These are phyloP conservation scores for Lophotriccus pileatus DNA, from an alignment of 2,797 vertebrate species.

Conservation along the genomic window DNA sequence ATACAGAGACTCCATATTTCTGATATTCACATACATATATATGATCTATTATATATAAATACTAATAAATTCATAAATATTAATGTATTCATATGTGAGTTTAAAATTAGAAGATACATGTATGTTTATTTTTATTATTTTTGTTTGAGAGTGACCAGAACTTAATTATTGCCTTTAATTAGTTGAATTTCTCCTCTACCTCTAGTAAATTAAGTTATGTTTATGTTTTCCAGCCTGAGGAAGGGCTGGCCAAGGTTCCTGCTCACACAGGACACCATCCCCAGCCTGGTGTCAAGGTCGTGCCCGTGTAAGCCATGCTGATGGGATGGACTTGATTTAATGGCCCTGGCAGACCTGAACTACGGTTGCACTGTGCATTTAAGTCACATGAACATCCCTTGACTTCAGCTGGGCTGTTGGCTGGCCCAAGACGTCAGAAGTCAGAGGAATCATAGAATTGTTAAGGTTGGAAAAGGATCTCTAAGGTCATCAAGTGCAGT, in stretches of 20 bases:
- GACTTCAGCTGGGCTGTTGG: background rate
- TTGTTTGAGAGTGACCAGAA: background rate
- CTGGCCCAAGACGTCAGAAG: background rate
- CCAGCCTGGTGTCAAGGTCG: background rate
- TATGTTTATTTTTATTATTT: background rate
- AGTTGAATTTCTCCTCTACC: background rate
- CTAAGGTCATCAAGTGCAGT: background rate
- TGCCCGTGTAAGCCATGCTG: background rate
- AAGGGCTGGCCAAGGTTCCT: background rate
- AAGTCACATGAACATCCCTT: background rate
- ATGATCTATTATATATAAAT: background rate
- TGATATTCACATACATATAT: background rate
- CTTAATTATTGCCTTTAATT: background rate
- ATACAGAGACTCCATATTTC: background rate
- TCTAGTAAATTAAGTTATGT: background rate
- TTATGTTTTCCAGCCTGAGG: background rate
- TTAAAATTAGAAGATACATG: background rate
- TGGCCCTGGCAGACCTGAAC: background rate
- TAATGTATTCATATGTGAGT: background rate
- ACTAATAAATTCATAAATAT: background rate
- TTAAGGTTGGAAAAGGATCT: background rate
- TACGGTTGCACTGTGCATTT: background rate
- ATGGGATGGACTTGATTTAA: background rate
- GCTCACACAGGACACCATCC: background rate
- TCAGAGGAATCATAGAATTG: background rate